Percentiles rank a stretch among this genome's conserved stretches.
Evolutionary conservation across 1,140 invertebrate genomes (phyloP).

Genomic region (Gerris buenoi): DNA sequence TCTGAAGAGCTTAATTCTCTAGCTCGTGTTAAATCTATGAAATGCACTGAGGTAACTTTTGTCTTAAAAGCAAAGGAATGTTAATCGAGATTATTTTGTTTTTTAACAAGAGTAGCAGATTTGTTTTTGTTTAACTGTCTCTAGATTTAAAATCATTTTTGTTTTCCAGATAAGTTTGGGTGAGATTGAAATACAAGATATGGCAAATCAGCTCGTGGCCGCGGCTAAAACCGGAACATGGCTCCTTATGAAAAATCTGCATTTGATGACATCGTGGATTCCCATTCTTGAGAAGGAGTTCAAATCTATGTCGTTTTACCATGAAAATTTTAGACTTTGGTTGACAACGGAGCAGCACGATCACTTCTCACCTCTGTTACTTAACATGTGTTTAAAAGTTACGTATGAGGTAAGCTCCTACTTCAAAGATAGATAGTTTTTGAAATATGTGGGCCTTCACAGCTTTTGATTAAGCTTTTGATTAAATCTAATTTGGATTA

Average conservation of each 20-base stretch:
- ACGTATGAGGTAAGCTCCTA: slow-evolving; percentile 68
- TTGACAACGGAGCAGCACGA: slow-evolving; percentile 52
- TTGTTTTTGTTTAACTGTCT: no score
- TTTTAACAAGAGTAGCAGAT: no score
- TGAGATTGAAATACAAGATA: slow-evolving; percentile 51
- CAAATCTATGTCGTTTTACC: slow-evolving; percentile 37
- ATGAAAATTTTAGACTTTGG: slow-evolving; percentile 50
- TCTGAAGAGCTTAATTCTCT: slow-evolving; percentile 54
- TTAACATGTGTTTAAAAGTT: slow-evolving; percentile 59
- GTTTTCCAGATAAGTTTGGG: slow-evolving; percentile 60
- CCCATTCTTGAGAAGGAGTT: slow-evolving; percentile 56
- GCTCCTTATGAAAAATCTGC: slow-evolving; percentile 76
- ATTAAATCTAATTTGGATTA: no score
- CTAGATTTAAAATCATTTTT: no score
- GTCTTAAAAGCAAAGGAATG: no score
- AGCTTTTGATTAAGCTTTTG: no score
- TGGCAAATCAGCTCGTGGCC: slow-evolving; percentile 29
- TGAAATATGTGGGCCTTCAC: no score
- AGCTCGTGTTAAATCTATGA: no score
- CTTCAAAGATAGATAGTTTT: no score
- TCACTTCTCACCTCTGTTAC: slow-evolving; percentile 45
- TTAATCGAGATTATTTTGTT: no score
- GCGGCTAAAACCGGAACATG: slow-evolving; percentile 45
- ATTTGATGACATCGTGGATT: slow-evolving; percentile 66
- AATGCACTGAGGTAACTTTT: no score